These are phyloP conservation scores for Cynopterus sphinx DNA, from an alignment of 2,797 vertebrate genomes.

Conservation along the genomic window DNA sequence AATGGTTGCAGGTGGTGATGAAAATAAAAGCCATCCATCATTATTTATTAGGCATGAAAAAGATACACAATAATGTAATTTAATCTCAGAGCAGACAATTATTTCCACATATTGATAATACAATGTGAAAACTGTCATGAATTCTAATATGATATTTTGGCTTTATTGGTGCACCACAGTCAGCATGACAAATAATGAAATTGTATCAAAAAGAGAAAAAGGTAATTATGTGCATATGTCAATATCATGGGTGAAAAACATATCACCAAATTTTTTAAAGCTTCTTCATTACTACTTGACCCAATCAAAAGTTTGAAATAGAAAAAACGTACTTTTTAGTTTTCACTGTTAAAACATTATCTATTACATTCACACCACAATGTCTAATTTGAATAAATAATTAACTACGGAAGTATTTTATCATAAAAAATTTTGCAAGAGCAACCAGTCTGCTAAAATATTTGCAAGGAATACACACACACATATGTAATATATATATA, in stretches of 20 bases:
- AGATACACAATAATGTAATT: constrained; percentile 99
- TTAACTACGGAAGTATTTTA: constrained; percentile 25
- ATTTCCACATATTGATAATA: constrained; percentile 99
- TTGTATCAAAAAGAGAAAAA: constrained; percentile 92
- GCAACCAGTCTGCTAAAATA: constrained; percentile 71
- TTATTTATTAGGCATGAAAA: constrained; percentile 99
- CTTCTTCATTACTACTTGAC: constrained; percentile 62
- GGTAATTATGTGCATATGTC: constrained; percentile 96
- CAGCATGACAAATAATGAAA: constrained; percentile 99
- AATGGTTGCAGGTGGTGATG: constrained; percentile 99
- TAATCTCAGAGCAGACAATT: constrained; percentile 99
- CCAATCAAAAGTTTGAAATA: constrained; percentile 74
- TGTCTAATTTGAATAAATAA: constrained; percentile 31
- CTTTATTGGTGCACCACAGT: constrained; percentile 98
- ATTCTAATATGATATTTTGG: constrained; percentile 99
- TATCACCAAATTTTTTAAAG: constrained; percentile 81
- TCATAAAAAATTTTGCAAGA: constrained; percentile 65
- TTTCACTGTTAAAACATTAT: constrained; percentile 52
- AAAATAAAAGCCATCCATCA: constrained; percentile 99
- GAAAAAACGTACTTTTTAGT: constrained; percentile 34
- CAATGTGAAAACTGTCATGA: constrained; percentile 99
- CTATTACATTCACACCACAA: not conserved
- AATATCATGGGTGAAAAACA: constrained; percentile 85
- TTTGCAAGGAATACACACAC: constrained; percentile 27
- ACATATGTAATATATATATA: not conserved